Evolutionary conservation across 2,113 vertebrate genomes (phyloP), one percentile per base, ranked within the genome.

Genomic region (Pogona vitticeps): DNA sequence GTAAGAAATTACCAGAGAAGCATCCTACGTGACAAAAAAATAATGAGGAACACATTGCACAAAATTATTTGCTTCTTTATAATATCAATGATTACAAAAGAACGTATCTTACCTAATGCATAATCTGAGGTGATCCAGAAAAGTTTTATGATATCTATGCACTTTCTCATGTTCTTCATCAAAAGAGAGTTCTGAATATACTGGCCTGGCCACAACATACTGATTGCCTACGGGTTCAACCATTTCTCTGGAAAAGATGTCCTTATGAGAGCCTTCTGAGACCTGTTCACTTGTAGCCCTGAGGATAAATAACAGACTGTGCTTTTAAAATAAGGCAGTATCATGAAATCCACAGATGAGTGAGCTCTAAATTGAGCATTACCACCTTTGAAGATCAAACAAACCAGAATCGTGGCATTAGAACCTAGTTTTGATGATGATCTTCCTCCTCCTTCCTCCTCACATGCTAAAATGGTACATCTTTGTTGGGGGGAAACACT

Each of bases 171-270:
- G 92, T 3, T 98, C 96, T 85, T 97, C 94, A 0, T 90, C 88
- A 78, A 99, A 99, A 4, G 86, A 76, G 28, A 97, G 97, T 92
- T 98, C 97, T 0, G 98, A 98, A 91, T 98, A 99, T 40, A 98
- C 94, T 0, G 97, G 96, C 92, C 99, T 96, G 93, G 95, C 93
- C 93, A 99, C 96, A 82, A 96, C 83, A 40, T 99, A 99, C 92
- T 97, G 97, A 87, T 95, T 97, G 7, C 96, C 97, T 85, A 96
- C 90, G 15, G 96, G 87, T 92, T 97, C 96, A 81, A 97, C 97
- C 97, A 97, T 98, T 92, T 94, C 85, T 81, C 76, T 88, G 87
- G 86, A 36, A 77, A 52, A 73, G 52, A 77, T 70, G 77, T 0
- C 1, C 65, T 77, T 87, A 76, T 73, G 86, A 76, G 89, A 2